Base-by-base conservation (phyloP, 2,888 invertebrate genomes). In the Hofmannophila pseudospretella region DNA sequence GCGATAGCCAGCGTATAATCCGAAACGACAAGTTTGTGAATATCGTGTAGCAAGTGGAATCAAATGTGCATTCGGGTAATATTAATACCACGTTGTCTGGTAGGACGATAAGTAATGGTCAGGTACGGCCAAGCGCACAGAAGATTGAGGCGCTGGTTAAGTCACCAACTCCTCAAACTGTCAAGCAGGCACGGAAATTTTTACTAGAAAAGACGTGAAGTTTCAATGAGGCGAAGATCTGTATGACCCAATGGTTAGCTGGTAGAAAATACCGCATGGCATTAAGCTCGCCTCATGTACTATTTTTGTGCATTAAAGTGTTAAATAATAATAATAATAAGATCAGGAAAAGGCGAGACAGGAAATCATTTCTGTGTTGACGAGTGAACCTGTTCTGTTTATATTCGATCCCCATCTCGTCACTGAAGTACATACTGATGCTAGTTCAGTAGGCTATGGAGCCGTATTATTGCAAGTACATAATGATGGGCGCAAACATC, bases 401-500 rank as follows among this genome's bases (percentile, higher is more conserved):
- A 20, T 57, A 5, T 59, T 52, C 19, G 31, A 41, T 8, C 46
- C 45, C 27, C 36, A 23, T 0, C 12, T 10, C 11, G 43, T 47
- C 0, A 47, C 43, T 0, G 44, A 52, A 23, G 20, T 60, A 0
- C 33, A 41, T 7, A 54, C 57, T 0, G 60, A 60, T 9, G 55
- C 58, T 1, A 60, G 60, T 23, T 31, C 41, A 7, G 26, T 51
- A 0, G 54, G 53, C 0, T 53, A 31, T 11, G 57, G 60, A 1
- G 54, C 52, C 0, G 19, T 51, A 0, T 22, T 51, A 0, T 3
- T 45, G 0, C 54, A 54, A 13, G 42, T n/a, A 2, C 19, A 27
- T 1, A 8, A 42, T 4, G 16, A 13, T 1, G 7, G 31, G 0
- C 38, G 44, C 11, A 26, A 23, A 7, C 30, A 41, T 0, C 49